Conservation (phyloP, 2,113 vertebrate genomes). For the Tursiops truncatus region DNA sequence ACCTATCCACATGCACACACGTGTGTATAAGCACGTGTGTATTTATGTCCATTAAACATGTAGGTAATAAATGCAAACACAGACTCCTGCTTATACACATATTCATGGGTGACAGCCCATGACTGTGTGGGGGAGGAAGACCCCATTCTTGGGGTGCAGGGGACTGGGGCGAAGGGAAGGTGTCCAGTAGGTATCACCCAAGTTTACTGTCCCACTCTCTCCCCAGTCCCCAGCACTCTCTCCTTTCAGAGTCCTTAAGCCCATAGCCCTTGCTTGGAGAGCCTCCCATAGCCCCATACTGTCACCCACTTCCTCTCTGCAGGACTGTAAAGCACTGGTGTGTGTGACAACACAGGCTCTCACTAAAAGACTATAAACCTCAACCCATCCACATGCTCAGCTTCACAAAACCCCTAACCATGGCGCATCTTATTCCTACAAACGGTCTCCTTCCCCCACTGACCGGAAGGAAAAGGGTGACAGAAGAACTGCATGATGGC, state of each 20-base stretch:
- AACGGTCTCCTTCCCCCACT: too few relatives aligned
- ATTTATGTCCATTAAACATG: too few relatives aligned
- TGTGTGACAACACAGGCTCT: not conserved
- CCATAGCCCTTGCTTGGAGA: not conserved
- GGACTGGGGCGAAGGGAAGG: not conserved
- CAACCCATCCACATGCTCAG: not conserved
- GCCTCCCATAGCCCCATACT: fast-evolving
- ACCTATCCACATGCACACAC: too few relatives aligned
- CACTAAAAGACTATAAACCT: not conserved
- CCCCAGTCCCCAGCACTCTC: not conserved
- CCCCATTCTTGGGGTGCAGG: too few relatives aligned
- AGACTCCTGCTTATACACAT: too few relatives aligned
- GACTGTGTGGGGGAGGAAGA: not conserved
- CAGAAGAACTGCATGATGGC: not conserved
- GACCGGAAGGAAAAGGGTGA: not conserved
- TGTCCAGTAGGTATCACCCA: not conserved
- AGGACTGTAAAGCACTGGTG: not conserved
- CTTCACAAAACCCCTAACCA: not conserved
- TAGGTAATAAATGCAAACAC: too few relatives aligned
- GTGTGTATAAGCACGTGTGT: too few relatives aligned
- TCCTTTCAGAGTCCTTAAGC: not conserved
- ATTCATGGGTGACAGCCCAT: not conserved
- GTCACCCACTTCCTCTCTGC: not conserved
- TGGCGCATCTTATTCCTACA: fast-evolving
- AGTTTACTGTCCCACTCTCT: not conserved